Evolutionary conservation across 1,140 invertebrate species (phyloP).

Genomic region (Megathymus violae): DNA sequence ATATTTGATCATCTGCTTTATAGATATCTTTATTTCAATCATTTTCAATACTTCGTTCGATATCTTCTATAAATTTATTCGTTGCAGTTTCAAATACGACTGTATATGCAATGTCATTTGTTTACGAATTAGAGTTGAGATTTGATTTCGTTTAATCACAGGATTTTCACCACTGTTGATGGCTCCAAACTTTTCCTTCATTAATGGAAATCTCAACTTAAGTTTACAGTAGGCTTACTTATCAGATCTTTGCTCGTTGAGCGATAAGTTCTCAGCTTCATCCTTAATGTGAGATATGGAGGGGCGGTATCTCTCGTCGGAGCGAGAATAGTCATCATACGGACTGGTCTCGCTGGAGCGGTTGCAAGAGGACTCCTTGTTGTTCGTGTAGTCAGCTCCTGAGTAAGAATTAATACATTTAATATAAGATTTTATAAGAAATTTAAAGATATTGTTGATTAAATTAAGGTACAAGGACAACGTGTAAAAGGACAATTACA

Average conservation of each 20-base stretch:
- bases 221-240: constrained; percentile 50
- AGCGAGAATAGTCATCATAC: constrained; percentile 70
- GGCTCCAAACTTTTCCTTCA: neutral
- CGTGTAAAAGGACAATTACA: no score
- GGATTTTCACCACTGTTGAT: neutral
- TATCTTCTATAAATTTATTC: neutral
- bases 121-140: neutral
- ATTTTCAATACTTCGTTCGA: neutral
- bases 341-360: constrained; percentile 75
- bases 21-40: neutral
- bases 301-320: constrained; percentile 68
- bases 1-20: neutral
- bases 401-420: constrained; percentile 11
- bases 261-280: constrained; percentile 79
- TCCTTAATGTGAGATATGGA: constrained; percentile 75
- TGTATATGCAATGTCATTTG: neutral
- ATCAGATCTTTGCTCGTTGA: constrained; percentile 81
- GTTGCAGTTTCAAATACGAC: neutral
- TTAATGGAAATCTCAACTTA: neutral
- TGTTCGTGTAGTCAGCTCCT: constrained; percentile 64
- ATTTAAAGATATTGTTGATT: no score
- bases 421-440: no score
- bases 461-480: no score
- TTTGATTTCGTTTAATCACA: neutral
- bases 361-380: constrained; percentile 71